phyloP scores from a whole-genome alignment of 2,888 invertebrate genomes.

The Ariolimax columbianus region DNA sequence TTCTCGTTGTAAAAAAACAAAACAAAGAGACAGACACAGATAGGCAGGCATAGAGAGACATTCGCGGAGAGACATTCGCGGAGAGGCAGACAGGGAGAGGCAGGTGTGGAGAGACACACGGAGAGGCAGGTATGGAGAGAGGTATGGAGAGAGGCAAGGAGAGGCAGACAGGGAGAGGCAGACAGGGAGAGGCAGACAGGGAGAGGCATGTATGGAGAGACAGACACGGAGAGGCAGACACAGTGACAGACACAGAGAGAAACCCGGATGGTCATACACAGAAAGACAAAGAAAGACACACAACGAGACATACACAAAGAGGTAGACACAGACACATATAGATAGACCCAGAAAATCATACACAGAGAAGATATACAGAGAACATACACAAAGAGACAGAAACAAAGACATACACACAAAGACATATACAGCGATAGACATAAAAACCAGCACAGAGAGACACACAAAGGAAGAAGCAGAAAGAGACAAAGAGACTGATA shows the following conservation, averaged over 20 bases:
- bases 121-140: background rate
- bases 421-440: too few species aligned
- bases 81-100: background rate
- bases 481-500: background rate
- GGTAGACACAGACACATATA: background rate
- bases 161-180: background rate
- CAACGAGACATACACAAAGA: background rate
- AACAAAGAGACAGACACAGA: background rate
- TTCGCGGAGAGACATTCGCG: background rate
- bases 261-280: too few species aligned
- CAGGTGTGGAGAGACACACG: background rate
- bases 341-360: background rate
- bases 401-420: too few species aligned
- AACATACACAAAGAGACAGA: too few species aligned
- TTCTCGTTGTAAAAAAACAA: too few species aligned
- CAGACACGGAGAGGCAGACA: background rate
- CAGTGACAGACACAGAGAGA: background rate
- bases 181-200: background rate
- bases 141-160: background rate
- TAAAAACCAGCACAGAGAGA: background rate
- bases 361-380: too few species aligned
- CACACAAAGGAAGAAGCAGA: background rate
- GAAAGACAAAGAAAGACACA: background rate
- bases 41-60: background rate
- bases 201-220: background rate